These are phyloP conservation scores for Callitettix versicolor DNA, from an alignment of 1,140 invertebrate genomes.

Conservation along the genomic window DNA sequence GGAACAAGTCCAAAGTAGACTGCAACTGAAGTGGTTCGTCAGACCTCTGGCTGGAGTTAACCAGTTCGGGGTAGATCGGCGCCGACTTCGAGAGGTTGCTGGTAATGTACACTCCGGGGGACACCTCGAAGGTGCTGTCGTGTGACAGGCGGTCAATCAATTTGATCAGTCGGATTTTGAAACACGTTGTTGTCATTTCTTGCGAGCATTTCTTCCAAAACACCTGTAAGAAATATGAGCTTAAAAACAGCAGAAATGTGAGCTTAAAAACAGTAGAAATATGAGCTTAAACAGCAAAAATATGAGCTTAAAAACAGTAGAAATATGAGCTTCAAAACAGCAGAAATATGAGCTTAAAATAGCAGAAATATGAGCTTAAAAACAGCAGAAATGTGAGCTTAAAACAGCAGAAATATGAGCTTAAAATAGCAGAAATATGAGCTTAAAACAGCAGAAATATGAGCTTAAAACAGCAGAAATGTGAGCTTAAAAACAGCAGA, in stretches of 20 bases:
- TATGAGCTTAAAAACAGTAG: no score
- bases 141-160: slow-evolving; percentile 59
- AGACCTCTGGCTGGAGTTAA: slow-evolving; percentile 6
- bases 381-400: no score
- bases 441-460: no score
- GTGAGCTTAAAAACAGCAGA: no score
- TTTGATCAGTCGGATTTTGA: slow-evolving; percentile 65
- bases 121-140: slow-evolving; percentile 43
- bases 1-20: slow-evolving; percentile 12
- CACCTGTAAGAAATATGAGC: slow-evolving; percentile 10
- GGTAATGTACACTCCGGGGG: slow-evolving; percentile 33
- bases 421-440: no score
- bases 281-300: background rate
- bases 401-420: no score
- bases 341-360: no score
- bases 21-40: slow-evolving; percentile 2
- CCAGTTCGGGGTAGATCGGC: slow-evolving; percentile 12
- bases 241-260: background rate
- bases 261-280: no score
- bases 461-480: no score
- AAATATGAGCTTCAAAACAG: no score
- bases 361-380: no score
- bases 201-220: slow-evolving; percentile 40
- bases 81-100: background rate
- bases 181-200: slow-evolving; percentile 58